Conservation (phyloP, 1,140 invertebrate species). For the Phymorhynchus buccinoides region DNA sequence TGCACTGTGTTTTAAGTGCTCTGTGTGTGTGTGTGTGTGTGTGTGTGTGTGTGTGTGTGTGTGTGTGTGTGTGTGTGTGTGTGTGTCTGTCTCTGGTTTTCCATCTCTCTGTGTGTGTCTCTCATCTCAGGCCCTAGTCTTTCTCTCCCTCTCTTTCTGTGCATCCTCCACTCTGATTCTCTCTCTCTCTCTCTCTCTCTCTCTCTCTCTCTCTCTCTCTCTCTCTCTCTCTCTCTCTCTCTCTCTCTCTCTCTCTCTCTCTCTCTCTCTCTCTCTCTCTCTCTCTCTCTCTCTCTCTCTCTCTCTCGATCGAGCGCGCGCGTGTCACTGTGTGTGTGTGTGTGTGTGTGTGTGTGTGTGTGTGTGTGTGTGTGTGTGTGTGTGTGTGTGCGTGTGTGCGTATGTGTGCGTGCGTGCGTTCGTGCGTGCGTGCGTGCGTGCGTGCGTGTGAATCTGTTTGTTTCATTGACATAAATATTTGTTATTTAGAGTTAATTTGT, state of each 20-base stretch:
- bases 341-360: too few relatives aligned
- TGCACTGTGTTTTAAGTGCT: too few relatives aligned
- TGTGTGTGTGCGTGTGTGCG: too few relatives aligned
- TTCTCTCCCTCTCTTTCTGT: slow-evolving; percentile 3
- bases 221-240: neutral
- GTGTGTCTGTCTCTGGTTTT: too few relatives aligned
- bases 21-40: too few relatives aligned
- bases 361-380: too few relatives aligned
- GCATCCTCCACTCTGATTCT: neutral
- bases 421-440: neutral
- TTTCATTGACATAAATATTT: neutral
- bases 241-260: neutral
- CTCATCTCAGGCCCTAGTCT: too few relatives aligned
- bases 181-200: neutral
- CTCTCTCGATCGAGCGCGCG: neutral
- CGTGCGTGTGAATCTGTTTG: neutral
- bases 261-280: slow-evolving; percentile 5
- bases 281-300: neutral
- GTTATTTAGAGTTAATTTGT: neutral
- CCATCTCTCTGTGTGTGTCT: too few relatives aligned
- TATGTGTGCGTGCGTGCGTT: too few relatives aligned
- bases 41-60: too few relatives aligned
- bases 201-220: neutral
- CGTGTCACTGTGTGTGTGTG: neutral
- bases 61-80: too few relatives aligned